Conservation (phyloP, 2,113 vertebrate species). For the Limnothrissa miodon region DNA sequence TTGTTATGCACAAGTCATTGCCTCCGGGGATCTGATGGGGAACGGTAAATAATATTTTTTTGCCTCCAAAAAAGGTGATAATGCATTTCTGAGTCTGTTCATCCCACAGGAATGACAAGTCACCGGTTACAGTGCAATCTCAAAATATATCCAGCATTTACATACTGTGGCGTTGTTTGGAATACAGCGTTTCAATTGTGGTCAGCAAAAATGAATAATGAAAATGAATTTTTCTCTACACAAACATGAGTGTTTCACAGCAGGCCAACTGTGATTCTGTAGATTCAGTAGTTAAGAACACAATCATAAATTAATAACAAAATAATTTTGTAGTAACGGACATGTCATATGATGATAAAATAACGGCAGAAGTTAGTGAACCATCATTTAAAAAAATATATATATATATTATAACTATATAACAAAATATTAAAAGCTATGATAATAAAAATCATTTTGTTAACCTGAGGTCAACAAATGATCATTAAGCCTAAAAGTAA, state of each 20-base stretch:
- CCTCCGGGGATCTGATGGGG: constrained; percentile 53
- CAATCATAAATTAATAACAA: no score
- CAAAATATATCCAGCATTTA: background rate
- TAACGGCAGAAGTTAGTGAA: background rate
- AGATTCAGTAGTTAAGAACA: no score
- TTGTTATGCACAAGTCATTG: constrained; percentile 46
- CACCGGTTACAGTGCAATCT: constrained; percentile 5
- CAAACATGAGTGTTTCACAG: background rate
- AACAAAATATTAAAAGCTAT: background rate
- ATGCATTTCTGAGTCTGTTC: constrained; percentile 63
- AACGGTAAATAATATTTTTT: constrained; percentile 67
- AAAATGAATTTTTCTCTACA: background rate
- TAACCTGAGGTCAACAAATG: background rate
- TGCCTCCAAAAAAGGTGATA: constrained; percentile 66
- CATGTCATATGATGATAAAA: background rate
- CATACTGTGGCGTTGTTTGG: background rate
- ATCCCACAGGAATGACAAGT: constrained; percentile 53
- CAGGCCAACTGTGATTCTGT: background rate
- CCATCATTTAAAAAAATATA: background rate
- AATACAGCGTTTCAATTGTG: background rate
- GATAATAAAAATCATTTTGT: background rate
- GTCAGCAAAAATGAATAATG: background rate
- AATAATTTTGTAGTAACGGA: no score
- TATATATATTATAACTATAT: background rate
- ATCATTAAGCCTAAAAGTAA: background rate